Percentiles rank a stretch among this genome's conserved stretches.
These are phyloP conservation scores for Scolanthus callimorphus DNA, from an alignment of 92 coral and sea anemone species.

Conservation along the genomic window DNA sequence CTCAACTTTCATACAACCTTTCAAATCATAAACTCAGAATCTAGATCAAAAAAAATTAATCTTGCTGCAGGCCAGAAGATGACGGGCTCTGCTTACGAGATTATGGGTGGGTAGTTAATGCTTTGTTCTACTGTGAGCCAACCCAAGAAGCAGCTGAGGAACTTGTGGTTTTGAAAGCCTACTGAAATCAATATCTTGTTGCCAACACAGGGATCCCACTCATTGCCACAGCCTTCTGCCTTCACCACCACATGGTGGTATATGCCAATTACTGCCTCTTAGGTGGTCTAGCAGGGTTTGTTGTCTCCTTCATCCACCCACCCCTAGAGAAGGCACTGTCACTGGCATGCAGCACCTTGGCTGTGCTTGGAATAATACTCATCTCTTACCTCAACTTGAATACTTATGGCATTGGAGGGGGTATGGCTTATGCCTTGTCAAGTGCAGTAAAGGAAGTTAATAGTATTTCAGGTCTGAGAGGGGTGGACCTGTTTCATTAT, in stretches of 20 bases:
- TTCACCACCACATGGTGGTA: constrained; percentile 48
- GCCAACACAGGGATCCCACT: constrained; percentile 85
- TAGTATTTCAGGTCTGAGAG: constrained; percentile 66
- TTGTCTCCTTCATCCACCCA: constrained; percentile 43
- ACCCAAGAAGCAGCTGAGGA: too few species aligned
- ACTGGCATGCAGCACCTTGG: constrained; percentile 58
- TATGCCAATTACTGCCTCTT: constrained; percentile 66
- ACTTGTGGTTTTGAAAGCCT: too few species aligned
- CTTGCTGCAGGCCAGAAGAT: too few species aligned
- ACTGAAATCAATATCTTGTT: too few species aligned
- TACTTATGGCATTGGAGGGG: constrained; percentile 61
- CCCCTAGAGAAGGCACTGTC: constrained; percentile 53
- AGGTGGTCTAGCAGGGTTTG: constrained; percentile 58
- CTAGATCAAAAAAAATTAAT: too few species aligned
- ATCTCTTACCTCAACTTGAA: constrained; percentile 60
- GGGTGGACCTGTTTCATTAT: constrained; percentile 94
- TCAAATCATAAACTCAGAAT: too few species aligned
- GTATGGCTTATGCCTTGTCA: constrained; percentile 65
- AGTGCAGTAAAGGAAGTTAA: constrained; percentile 50
- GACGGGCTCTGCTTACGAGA: too few species aligned
- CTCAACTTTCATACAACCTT: too few species aligned
- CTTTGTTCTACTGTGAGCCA: too few species aligned
- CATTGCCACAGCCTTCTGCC: constrained; percentile 82
- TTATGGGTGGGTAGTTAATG: too few species aligned
- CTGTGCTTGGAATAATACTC: constrained; percentile 73